Evolutionary conservation across 2,888 invertebrate genomes (phyloP).

Genomic region (Polia nebulosa): DNA sequence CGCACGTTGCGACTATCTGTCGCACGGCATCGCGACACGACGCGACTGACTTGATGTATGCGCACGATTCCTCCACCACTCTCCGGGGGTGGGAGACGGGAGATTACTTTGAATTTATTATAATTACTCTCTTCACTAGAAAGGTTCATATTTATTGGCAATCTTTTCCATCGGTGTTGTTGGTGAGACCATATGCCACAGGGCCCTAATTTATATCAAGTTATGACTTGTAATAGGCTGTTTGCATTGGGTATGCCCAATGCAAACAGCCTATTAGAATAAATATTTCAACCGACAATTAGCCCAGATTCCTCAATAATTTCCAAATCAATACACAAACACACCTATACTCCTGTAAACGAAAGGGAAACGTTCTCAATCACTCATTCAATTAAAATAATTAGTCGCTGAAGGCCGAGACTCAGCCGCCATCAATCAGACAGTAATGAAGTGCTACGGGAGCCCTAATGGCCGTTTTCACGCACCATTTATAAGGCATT

Average conservation of each 20-base stretch:
- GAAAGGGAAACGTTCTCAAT: constrained; percentile 25
- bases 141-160: constrained; percentile 40
- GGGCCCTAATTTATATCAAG: too few species aligned
- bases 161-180: constrained; percentile 17
- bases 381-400: constrained; percentile 48
- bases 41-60: constrained; percentile 69
- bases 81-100: constrained; percentile 60
- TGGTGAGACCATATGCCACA: constrained; percentile 1
- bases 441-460: constrained; percentile 41
- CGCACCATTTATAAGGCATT: constrained; percentile 47
- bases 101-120: constrained; percentile 63
- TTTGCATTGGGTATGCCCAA: too few species aligned
- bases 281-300: background rate
- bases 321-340: constrained; percentile 33
- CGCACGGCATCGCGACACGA: constrained; percentile 72
- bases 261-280: background rate
- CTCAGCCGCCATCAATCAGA: constrained; percentile 44
- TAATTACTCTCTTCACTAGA: constrained; percentile 57
- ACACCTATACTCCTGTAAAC: constrained; percentile 20
- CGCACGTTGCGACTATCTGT: constrained; percentile 70
- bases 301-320: background rate
- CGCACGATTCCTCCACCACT: constrained; percentile 63
- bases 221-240: too few species aligned
- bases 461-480: constrained; percentile 49
- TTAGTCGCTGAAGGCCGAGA: constrained; percentile 46